These are phyloP conservation scores for Listronotus oregonensis DNA, from an alignment of 1,140 invertebrate genomes.

Conservation along the genomic window DNA sequence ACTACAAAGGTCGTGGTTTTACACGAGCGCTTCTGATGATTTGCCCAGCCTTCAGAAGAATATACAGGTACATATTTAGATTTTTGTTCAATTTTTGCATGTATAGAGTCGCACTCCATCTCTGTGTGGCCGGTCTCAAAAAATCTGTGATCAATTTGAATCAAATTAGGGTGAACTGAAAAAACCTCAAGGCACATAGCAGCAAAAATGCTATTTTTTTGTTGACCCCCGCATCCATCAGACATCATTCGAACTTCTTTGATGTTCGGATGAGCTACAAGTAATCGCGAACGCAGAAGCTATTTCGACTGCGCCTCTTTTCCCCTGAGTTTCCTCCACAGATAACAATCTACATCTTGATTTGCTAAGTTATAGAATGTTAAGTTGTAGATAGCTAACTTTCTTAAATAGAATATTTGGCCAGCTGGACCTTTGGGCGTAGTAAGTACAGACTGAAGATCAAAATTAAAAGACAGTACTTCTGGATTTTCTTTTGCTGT, in stretches of 20 bases:
- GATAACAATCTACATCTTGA: conserved; percentile 18
- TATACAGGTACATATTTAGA: too few relatives aligned
- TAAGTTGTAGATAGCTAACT: conserved; percentile 57
- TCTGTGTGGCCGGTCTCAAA: too few relatives aligned
- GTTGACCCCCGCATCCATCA: conserved; percentile 55
- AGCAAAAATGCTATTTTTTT: conserved; percentile 53
- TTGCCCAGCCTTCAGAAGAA: too few relatives aligned
- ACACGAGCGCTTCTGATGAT: too few relatives aligned
- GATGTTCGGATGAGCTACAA: conserved; percentile 37
- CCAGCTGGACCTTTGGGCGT: conserved; percentile 48
- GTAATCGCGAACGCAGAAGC: conserved; percentile 50
- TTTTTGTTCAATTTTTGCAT: too few relatives aligned
- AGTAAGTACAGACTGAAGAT: conserved; percentile 52
- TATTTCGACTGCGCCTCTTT: conserved; percentile 52
- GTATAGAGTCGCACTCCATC: too few relatives aligned
- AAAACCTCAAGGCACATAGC: not conserved
- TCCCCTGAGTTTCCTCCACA: conserved; percentile 22
- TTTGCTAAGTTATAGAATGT: conserved; percentile 47
- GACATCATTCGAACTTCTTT: conserved; percentile 46
- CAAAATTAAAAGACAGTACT: conserved; percentile 42
- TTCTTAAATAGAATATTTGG: conserved; percentile 55
- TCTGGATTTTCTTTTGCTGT: conserved; percentile 33
- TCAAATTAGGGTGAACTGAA: not conserved
- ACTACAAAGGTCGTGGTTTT: too few relatives aligned
- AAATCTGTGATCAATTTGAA: too few relatives aligned